These are phyloP conservation scores for Lipophrys pholis DNA, from an alignment of 2,113 vertebrate species.

Conservation along the genomic window DNA sequence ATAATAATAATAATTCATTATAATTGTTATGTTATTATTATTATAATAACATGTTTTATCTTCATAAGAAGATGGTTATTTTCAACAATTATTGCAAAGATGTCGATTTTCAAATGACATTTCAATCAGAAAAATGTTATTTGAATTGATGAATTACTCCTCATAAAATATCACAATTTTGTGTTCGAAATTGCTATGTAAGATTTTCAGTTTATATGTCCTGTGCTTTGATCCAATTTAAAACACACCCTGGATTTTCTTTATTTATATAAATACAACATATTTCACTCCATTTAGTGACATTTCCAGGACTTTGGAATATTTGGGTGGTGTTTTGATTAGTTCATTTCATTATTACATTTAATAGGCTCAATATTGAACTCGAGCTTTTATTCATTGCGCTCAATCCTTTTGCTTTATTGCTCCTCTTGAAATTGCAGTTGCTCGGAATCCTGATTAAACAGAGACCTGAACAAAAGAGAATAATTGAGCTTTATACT, in stretches of 20 bases:
- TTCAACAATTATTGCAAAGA: neutral
- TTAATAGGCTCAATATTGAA: neutral
- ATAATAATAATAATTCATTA: neutral
- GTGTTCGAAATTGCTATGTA: neutral
- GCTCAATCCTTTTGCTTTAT: neutral
- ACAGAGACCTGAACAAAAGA: neutral
- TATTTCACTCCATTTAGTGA: neutral
- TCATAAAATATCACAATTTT: no score
- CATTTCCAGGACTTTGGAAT: neutral
- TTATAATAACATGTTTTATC: neutral
- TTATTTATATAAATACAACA: no score
- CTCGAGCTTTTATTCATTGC: neutral
- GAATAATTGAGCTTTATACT: neutral
- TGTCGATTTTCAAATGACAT: no score
- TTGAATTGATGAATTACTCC: no score
- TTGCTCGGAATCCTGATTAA: neutral
- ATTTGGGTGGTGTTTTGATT: conserved; percentile 9
- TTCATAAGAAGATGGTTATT: neutral
- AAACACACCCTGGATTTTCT: neutral
- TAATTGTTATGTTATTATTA: neutral
- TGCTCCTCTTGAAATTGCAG: neutral
- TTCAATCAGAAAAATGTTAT: no score
- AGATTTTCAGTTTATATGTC: neutral
- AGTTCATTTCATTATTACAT: no score
- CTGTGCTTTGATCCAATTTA: neutral